phyloP scores from a whole-genome alignment of 2,113 vertebrate species.

The Apteryx mantelli region DNA sequence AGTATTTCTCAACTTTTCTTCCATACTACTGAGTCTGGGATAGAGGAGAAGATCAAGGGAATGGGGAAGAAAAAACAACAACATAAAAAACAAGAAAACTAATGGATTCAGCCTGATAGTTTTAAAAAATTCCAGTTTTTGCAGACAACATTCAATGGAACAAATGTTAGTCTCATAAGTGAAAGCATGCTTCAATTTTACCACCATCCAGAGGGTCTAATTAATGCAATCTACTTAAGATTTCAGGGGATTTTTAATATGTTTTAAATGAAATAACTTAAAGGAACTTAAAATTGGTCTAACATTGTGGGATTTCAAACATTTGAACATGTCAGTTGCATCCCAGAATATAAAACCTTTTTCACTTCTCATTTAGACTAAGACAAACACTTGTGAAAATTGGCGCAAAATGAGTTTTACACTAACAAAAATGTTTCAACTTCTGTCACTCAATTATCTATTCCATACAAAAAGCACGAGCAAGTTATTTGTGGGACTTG shows the following conservation, averaged over 20 bases:
- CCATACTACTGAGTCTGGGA: conserved; percentile 20
- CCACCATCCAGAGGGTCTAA: conserved; percentile 77
- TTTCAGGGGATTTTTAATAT: conserved; percentile 73
- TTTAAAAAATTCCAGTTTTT: conserved; percentile 74
- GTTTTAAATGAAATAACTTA: conserved; percentile 82
- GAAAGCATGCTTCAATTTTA: conserved; percentile 78
- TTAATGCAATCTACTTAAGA: conserved; percentile 75
- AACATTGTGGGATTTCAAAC: conserved; percentile 84
- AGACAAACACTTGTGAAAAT: conserved; percentile 89
- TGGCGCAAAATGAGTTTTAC: conserved; percentile 90
- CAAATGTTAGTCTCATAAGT: conserved; percentile 76
- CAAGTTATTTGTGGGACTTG: conserved; percentile 98
- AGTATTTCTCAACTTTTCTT: conserved; percentile 65
- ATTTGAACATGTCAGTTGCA: conserved; percentile 88
- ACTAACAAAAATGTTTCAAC: conserved; percentile 84
- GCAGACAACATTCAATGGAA: conserved; percentile 72
- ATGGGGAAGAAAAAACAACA: conserved; percentile 1
- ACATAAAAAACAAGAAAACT: conserved; percentile 49
- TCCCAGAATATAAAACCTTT: conserved; percentile 85
- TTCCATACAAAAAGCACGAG: conserved; percentile 85
- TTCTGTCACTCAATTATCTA: conserved; percentile 85
- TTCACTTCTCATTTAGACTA: conserved; percentile 86
- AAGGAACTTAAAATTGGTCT: conserved; percentile 83
- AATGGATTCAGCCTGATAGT: conserved; percentile 59
- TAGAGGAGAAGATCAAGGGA: neutral